Evolutionary conservation across 2,888 invertebrate genomes (phyloP).

Genomic region (Drosophila lacicola): DNA sequence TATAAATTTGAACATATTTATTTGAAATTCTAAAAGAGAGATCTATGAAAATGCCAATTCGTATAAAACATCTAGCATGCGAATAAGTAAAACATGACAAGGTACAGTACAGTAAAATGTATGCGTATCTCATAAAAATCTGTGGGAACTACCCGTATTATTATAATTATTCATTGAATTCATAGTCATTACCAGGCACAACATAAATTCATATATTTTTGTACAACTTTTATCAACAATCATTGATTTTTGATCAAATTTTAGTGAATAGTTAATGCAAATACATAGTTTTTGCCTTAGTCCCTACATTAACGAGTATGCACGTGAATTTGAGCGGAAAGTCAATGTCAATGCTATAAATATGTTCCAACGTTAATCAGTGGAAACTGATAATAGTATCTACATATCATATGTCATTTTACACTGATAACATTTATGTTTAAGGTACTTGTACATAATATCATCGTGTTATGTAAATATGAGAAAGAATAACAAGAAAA

Average conservation of each 20-base stretch:
- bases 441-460: background rate
- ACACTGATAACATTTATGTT: conserved; percentile 4
- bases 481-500: background rate
- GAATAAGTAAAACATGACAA: background rate
- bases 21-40: conserved; percentile 5
- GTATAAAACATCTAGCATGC: background rate
- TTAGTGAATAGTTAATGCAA: conserved; percentile 2
- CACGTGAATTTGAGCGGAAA: background rate
- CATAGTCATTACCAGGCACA: background rate
- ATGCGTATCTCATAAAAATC: background rate
- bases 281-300: conserved; percentile 1
- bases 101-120: background rate
- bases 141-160: background rate
- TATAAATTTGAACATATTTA: conserved; percentile 22
- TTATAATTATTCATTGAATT: background rate
- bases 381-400: conserved; percentile 14
- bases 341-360: conserved; percentile 12
- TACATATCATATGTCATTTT: conserved; percentile 5
- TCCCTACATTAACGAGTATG: background rate
- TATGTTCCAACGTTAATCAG: conserved; percentile 13
- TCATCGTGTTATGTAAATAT: background rate
- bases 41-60: conserved; percentile 4
- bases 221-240: conserved; percentile 7
- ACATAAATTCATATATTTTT: background rate
- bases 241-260: conserved; percentile 29